Percentiles rank a stretch among this genome's conserved stretches.
Evolutionary conservation across 2,113 vertebrate species (phyloP).

Genomic region (Craseonycteris thonglongyai): DNA sequence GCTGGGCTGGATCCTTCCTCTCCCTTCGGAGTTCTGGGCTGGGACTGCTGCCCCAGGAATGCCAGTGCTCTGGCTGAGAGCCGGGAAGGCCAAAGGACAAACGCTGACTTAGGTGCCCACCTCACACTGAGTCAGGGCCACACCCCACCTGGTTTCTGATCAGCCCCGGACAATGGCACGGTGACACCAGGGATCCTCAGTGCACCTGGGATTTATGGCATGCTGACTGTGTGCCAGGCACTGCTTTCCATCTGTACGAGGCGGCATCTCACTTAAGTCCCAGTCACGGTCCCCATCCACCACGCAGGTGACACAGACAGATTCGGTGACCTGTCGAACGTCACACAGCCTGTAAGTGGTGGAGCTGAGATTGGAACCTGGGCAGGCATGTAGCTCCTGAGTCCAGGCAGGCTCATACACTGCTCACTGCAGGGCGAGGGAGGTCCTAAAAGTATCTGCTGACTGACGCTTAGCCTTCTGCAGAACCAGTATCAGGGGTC

Average conservation of each 20-base stretch:
- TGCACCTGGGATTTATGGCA: neutral
- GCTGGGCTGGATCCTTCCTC: neutral
- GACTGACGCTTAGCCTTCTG: neutral
- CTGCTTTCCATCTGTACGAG: neutral
- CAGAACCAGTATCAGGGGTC: neutral
- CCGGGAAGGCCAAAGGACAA: neutral
- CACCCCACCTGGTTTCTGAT: neutral
- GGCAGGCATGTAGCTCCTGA: neutral
- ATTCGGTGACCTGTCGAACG: neutral
- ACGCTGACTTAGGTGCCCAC: neutral
- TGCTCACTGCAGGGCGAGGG: neutral
- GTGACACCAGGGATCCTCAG: rapidly evolving
- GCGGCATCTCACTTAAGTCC: neutral
- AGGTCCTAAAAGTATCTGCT: neutral
- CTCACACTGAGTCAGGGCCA: neutral
- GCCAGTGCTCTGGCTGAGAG: neutral
- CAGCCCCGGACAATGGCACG: neutral
- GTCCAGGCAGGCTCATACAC: neutral
- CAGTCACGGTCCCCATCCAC: neutral
- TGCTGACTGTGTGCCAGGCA: neutral
- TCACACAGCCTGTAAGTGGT: neutral
- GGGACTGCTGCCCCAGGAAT: neutral
- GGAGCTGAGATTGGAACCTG: neutral
- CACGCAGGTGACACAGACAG: neutral
- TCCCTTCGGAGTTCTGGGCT: neutral